Conservation (phyloP, 2,797 vertebrate species). For the Okamejei kenojei region DNA sequence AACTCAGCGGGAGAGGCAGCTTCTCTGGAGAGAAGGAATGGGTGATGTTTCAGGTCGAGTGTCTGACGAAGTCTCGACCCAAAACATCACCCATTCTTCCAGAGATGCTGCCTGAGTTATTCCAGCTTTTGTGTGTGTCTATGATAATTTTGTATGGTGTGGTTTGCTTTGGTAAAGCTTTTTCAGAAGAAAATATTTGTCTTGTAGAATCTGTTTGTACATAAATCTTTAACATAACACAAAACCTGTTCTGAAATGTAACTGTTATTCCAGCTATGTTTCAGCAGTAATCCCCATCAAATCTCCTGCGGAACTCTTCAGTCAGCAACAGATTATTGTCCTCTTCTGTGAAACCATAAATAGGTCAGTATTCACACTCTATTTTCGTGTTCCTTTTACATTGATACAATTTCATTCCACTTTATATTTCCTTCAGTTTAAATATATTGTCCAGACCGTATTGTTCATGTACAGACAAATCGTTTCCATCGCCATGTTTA, state of each 20-base stretch:
- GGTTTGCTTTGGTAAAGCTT: background rate
- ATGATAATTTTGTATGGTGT: background rate
- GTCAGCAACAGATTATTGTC: constrained; percentile 60
- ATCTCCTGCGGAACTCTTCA: constrained; percentile 56
- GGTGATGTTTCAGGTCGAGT: too few relatives aligned
- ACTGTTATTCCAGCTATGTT: constrained; percentile 50
- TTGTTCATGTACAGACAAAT: background rate
- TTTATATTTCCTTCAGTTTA: background rate
- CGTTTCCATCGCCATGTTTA: background rate
- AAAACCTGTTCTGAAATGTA: background rate
- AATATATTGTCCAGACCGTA: background rate
- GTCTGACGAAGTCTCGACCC: too few relatives aligned
- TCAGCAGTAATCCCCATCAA: constrained; percentile 56
- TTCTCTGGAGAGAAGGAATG: too few relatives aligned
- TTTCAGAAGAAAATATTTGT: background rate
- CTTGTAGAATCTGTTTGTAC: background rate
- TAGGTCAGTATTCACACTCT: constrained; percentile 49
- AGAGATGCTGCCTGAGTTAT: too few relatives aligned
- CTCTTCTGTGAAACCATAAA: constrained; percentile 63
- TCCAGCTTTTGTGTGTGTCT: too few relatives aligned
- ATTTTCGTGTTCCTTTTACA: background rate
- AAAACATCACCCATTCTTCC: too few relatives aligned
- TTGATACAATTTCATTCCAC: background rate
- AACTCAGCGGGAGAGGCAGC: too few relatives aligned
- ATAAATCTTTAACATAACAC: too few relatives aligned